Conservation (phyloP, 2,113 vertebrate genomes). For the Aptenodytes forsteri region DNA sequence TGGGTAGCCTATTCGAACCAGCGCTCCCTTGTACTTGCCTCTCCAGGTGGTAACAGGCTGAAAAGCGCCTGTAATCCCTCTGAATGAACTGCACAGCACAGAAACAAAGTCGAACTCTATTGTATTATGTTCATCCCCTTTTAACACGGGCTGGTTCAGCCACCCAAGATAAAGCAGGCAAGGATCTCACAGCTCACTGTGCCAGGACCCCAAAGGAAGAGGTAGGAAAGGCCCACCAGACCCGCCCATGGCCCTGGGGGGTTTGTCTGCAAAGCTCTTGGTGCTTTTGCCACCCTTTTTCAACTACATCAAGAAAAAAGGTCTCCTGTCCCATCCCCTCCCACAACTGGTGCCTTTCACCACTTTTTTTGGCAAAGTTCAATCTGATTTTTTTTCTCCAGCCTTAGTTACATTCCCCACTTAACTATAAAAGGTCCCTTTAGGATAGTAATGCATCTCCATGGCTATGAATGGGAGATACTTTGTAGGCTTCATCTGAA, state of each 20-base stretch:
- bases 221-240: not conserved
- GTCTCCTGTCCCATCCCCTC: not conserved
- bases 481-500: not conserved
- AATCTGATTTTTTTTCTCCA: not conserved
- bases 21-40: constrained; percentile 13
- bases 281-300: not conserved
- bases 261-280: not conserved
- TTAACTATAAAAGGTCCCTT: not conserved
- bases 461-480: not conserved
- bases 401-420: not conserved
- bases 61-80: constrained; percentile 41
- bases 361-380: not conserved
- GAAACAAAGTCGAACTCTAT: not conserved
- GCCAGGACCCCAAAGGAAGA: not conserved
- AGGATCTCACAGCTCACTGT: not conserved
- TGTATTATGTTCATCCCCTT: not conserved
- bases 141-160: not conserved
- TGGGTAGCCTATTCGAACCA: not conserved
- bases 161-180: constrained; percentile 11
- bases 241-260: no score
- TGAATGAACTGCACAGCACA: not conserved
- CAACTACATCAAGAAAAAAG: not conserved
- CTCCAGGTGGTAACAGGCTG: constrained; percentile 42
- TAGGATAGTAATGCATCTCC: not conserved
- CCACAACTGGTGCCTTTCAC: not conserved